A percentile compares a stretch with the other conserved stretches of the same genome.
Conservation (phyloP, 2,888 invertebrate genomes). For the Himalopsyche japonica region DNA sequence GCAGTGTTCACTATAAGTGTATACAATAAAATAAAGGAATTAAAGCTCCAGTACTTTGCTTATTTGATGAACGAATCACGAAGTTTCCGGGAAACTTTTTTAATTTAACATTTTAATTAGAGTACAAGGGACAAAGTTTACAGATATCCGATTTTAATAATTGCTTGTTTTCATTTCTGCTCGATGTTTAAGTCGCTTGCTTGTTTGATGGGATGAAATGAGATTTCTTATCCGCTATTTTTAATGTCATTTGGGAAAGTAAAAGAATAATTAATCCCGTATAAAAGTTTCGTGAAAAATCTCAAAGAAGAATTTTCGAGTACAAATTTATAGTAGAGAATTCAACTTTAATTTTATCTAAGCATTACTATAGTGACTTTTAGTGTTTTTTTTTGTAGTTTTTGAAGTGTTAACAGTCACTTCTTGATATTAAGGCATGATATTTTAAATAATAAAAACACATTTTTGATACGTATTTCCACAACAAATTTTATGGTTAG, state of each 20-base stretch:
- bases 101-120: conserved; percentile 11
- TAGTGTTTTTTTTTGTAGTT: no score
- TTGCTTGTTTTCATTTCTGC: background rate
- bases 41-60: background rate
- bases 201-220: background rate
- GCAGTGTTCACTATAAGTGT: background rate
- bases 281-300: background rate
- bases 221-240: background rate
- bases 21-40: background rate
- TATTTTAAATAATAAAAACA: no score
- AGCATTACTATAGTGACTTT: no score
- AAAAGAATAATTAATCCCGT: background rate
- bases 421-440: no score
- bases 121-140: background rate
- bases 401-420: no score
- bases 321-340: no score
- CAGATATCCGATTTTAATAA: conserved; percentile 4
- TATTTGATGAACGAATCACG: conserved; percentile 5
- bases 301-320: no score
- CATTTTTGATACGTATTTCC: no score
- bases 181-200: background rate
- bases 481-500: no score
- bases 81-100: background rate
- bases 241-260: background rate
- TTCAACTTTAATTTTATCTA: no score